Evolutionary conservation across 2,797 vertebrate species (phyloP), one percentile per base, ranked within the genome.

Genomic region (Monodelphis domestica): DNA sequence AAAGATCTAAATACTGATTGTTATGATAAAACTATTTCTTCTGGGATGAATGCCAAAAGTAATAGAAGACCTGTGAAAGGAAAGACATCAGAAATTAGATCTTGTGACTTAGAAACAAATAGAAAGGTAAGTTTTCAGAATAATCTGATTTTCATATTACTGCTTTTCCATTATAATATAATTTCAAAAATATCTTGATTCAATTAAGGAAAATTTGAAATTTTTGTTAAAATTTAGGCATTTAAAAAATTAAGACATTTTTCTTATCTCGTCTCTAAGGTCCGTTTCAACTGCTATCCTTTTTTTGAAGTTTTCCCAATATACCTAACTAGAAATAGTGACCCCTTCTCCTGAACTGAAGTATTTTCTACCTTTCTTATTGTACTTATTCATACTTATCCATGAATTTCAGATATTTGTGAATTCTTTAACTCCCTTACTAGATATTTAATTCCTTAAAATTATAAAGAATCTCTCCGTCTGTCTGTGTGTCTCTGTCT

Each of bases 11-110:
- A 91, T 91, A 95, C 95, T 91, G 95, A 96, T 88, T 28, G 29
- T 92, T 90, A 56, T 90, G 53, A 94, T 89, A 78, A 96, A 95
- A 94, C 59, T 38, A 53, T 84, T 97, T 93, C 93, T 90, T 54
- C 94, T 94, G 54, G 84, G 88, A 98, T 98, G 95, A 96, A 96
- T 38, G 1, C 88, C 94, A 55, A 91, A 94, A 97, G 90, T 90
- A 51, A 50, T 29, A 97, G 96, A 78, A 97, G 94, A 56, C 91
- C 96, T 54, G 95, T 96, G 88, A 92, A 3, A 89, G 97, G 96
- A 95, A 93, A 97, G 89, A 53, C 87, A n/a, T 95, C 57, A 91
- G 96, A 63, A 52, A 38, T 96, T 94, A 51, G 2, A 94, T 97
- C 94, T 30, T 96, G 90, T 54, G 12, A 52, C n/a, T 87, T 95